A percentile compares a stretch with the other conserved stretches of the same genome.
phyloP scores from a whole-genome alignment of 2,113 vertebrate species.

The Leucosticte australis region DNA sequence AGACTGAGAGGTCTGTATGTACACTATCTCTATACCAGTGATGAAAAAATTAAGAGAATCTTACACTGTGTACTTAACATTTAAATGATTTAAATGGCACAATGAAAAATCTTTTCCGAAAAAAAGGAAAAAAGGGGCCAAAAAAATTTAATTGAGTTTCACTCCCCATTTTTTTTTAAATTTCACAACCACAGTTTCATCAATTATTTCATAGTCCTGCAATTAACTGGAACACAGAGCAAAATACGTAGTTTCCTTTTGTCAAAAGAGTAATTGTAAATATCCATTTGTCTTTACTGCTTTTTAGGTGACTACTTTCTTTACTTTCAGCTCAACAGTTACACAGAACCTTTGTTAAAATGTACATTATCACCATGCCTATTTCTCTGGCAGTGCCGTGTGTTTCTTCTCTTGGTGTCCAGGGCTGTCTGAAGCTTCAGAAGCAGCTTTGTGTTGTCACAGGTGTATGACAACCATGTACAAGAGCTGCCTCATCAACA shows the following conservation, averaged over 20 bases:
- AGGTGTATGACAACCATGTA: background rate
- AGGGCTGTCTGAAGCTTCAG: background rate
- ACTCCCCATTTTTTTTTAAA: background rate
- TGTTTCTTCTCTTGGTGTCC: background rate
- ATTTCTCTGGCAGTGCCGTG: background rate
- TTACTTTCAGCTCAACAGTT: background rate
- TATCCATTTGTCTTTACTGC: background rate
- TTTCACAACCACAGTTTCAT: accelerated
- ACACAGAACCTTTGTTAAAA: background rate
- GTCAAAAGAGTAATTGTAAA: background rate
- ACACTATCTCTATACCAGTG: background rate
- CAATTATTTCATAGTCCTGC: background rate
- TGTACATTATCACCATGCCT: accelerated
- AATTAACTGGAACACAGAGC: background rate
- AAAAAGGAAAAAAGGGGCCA: accelerated
- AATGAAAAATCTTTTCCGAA: background rate
- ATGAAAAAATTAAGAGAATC: background rate
- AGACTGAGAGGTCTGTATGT: background rate
- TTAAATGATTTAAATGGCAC: background rate
- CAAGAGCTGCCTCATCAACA: background rate
- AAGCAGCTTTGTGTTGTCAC: background rate
- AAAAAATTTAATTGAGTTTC: background rate
- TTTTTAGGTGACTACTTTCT: background rate
- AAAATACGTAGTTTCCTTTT: background rate
- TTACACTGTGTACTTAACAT: background rate